Conservation (phyloP, 2,888 invertebrate genomes). For the Heteromurus nitidus region DNA sequence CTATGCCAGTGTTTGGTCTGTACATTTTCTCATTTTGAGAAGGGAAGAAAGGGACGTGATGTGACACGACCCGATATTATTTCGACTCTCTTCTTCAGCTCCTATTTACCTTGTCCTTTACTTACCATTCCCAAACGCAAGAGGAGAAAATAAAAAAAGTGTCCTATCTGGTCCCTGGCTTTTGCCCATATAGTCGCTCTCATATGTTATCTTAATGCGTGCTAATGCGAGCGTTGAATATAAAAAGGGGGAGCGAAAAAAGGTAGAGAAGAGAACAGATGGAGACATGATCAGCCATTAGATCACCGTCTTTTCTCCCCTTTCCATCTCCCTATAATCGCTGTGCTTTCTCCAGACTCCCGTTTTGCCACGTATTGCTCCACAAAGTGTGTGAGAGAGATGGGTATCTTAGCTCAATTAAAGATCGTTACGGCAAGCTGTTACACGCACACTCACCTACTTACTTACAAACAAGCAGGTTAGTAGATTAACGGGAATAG, state of each 20-base stretch:
- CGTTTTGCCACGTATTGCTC: not conserved
- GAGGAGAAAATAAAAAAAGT: no score
- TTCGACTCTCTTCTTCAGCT: no score
- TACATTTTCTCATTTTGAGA: no score
- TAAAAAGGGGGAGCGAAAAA: no score
- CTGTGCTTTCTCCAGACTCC: not conserved
- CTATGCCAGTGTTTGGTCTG: no score
- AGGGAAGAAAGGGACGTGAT: no score
- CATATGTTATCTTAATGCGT: constrained; percentile 45
- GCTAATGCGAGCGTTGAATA: constrained; percentile 28
- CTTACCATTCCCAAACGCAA: no score
- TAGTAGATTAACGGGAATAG: constrained; percentile 4
- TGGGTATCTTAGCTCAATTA: constrained; percentile 13
- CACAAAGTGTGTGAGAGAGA: no score
- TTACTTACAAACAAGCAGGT: not conserved
- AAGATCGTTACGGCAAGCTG: constrained; percentile 19
- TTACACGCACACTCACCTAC: not conserved
- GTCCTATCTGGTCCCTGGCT: no score
- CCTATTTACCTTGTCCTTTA: no score
- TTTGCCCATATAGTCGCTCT: constrained; percentile 18
- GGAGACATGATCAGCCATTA: not conserved
- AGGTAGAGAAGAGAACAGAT: no score
- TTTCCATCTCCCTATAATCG: not conserved
- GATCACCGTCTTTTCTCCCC: not conserved
- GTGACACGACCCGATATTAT: no score